phyloP scores from a whole-genome alignment of 2,888 invertebrate species.

The Agrilus biguttatus region DNA sequence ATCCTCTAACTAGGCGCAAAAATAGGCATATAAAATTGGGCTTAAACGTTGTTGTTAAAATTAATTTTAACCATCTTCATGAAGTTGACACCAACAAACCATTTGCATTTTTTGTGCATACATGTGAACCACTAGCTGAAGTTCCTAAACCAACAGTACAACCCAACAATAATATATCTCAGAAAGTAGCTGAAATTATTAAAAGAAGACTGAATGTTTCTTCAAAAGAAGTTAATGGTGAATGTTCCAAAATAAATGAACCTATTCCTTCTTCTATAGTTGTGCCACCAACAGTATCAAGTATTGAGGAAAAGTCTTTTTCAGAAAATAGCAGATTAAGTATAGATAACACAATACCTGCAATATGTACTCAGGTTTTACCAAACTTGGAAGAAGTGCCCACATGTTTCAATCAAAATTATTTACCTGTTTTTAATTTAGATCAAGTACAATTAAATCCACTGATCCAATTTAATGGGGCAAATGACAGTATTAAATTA shows the following conservation, averaged over 20 bases:
- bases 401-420: constrained; percentile 12
- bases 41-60: constrained; percentile 29
- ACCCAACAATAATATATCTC: constrained; percentile 22
- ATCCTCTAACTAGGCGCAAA: constrained; percentile 24
- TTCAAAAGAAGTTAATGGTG: constrained; percentile 10
- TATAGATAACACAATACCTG: too few species aligned
- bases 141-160: constrained; percentile 19
- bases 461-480: constrained; percentile 17
- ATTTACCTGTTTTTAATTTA: constrained; percentile 17
- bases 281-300: too few species aligned
- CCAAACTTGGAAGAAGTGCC: neutral
- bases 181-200: constrained; percentile 25
- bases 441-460: constrained; percentile 15
- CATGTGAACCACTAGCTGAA: constrained; percentile 24
- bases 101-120: constrained; percentile 27
- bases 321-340: too few species aligned
- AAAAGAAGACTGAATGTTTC: constrained; percentile 22
- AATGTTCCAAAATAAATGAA: too few species aligned
- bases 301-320: too few species aligned
- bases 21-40: constrained; percentile 28
- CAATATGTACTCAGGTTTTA: constrained; percentile 1
- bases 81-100: constrained; percentile 18
- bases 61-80: constrained; percentile 28
- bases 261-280: too few species aligned
- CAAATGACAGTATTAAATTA: constrained; percentile 18